Percentiles rank a stretch among this genome's conserved stretches.
Conservation (phyloP, 2,888 invertebrate species). For the Ctena decussata region DNA sequence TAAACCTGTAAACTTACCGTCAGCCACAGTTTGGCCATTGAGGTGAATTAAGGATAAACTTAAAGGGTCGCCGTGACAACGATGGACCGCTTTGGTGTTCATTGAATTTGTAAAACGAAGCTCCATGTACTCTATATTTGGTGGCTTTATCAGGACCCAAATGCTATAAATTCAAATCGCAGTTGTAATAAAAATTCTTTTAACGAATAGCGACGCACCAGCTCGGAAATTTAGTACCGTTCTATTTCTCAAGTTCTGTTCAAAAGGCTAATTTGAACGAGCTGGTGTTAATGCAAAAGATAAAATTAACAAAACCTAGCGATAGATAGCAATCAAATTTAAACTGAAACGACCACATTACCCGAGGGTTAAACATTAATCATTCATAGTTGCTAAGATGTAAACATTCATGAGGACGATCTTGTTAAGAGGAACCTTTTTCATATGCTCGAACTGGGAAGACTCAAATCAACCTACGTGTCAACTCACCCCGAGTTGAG, state of each 20-base stretch:
- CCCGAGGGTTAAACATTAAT: constrained; percentile 2
- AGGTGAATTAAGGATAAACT: too few relatives aligned
- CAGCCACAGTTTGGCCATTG: too few relatives aligned
- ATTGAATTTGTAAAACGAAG: too few relatives aligned
- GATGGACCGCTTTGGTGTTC: too few relatives aligned
- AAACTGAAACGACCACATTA: constrained; percentile 4
- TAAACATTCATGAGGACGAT: too few relatives aligned
- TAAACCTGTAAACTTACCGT: too few relatives aligned
- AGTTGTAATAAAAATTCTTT: not conserved
- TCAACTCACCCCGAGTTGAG: too few relatives aligned
- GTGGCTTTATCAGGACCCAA: not conserved
- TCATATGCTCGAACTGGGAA: too few relatives aligned
- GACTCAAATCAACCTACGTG: too few relatives aligned
- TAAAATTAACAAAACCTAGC: constrained; percentile 10
- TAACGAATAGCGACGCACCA: not conserved
- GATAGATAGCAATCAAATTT: constrained; percentile 9
- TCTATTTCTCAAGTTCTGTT: not conserved
- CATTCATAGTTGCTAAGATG: constrained; percentile 17
- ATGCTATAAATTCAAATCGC: not conserved
- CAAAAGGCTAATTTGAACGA: constrained; percentile 9
- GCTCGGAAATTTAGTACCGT: not conserved
- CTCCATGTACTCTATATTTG: too few relatives aligned
- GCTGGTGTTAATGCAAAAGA: not conserved
- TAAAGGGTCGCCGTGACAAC: too few relatives aligned
- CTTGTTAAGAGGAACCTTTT: too few relatives aligned